Percentiles rank a stretch among this genome's conserved stretches.
These are phyloP conservation scores for Diachasma alloeum DNA, from an alignment of 1,140 invertebrate genomes.

Conservation along the genomic window DNA sequence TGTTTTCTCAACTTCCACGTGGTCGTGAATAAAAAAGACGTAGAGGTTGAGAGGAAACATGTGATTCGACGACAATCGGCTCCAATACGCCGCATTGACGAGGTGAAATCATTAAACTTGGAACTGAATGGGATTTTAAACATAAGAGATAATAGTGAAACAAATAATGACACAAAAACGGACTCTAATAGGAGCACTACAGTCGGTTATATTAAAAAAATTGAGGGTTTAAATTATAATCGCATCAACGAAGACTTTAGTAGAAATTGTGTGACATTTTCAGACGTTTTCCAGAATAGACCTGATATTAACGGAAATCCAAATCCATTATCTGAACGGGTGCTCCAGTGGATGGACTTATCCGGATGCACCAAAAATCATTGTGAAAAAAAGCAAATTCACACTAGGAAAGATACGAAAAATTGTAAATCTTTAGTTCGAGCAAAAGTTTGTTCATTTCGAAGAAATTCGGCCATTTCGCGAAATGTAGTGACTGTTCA, in stretches of 20 bases:
- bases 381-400: slow-evolving; percentile 28
- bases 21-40: slow-evolving; percentile 41
- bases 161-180: background rate
- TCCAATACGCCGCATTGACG: slow-evolving; percentile 20
- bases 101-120: slow-evolving; percentile 18
- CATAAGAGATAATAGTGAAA: slow-evolving; percentile 29
- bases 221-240: background rate
- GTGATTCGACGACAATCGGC: slow-evolving; percentile 46
- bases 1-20: slow-evolving; percentile 56
- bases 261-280: background rate
- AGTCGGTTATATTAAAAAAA: background rate
- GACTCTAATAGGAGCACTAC: background rate
- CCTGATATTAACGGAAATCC: slow-evolving; percentile 26
- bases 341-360: slow-evolving; percentile 65
- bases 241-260: background rate
- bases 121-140: slow-evolving; percentile 26
- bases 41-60: slow-evolving; percentile 25
- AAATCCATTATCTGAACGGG: slow-evolving; percentile 60
- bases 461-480: background rate
- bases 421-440: background rate
- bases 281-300: slow-evolving; percentile 10
- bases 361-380: slow-evolving; percentile 50
- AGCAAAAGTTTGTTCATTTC: background rate
- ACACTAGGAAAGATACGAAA: background rate
- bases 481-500: slow-evolving; percentile 27